phyloP scores from a whole-genome alignment of 2,797 vertebrate species.

The Coranthus polyacanthus region DNA sequence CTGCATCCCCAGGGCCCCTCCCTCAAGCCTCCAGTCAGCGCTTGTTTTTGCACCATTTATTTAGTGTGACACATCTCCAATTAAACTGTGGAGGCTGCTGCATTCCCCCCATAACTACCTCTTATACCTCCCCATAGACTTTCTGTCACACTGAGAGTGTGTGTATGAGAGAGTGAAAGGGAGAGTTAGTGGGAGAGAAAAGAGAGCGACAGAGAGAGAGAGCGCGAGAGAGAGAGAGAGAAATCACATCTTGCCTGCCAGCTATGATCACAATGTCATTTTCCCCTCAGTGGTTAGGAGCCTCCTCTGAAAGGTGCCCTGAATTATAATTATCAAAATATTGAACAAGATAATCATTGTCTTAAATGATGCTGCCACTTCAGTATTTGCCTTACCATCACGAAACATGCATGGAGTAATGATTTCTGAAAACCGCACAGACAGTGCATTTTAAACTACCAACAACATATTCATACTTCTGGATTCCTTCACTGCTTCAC shows the following conservation, averaged over 20 bases:
- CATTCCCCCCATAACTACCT: constrained; percentile 88
- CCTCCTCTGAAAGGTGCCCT: constrained; percentile 80
- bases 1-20: constrained; percentile 84
- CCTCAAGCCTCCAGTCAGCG: constrained; percentile 86
- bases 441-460: constrained; percentile 39
- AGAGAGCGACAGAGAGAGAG: constrained; percentile 37
- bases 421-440: constrained; percentile 29
- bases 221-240: constrained; percentile 65
- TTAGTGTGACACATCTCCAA: constrained; percentile 91
- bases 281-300: constrained; percentile 79
- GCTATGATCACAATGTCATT: constrained; percentile 87
- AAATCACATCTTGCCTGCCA: constrained; percentile 86
- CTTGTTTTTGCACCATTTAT: constrained; percentile 91
- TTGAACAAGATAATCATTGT: constrained; percentile 83
- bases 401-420: constrained; percentile 34
- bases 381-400: constrained; percentile 48
- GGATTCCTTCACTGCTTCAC: constrained; percentile 6
- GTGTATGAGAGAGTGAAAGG: constrained; percentile 79
- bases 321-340: constrained; percentile 89
- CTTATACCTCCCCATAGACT: constrained; percentile 88
- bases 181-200: constrained; percentile 59
- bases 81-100: constrained; percentile 89
- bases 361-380: constrained; percentile 77
- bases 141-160: constrained; percentile 85
- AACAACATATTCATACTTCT: neutral